Base-by-base conservation (phyloP, 2,888 invertebrate genomes). In the Hesperia comma region DNA sequence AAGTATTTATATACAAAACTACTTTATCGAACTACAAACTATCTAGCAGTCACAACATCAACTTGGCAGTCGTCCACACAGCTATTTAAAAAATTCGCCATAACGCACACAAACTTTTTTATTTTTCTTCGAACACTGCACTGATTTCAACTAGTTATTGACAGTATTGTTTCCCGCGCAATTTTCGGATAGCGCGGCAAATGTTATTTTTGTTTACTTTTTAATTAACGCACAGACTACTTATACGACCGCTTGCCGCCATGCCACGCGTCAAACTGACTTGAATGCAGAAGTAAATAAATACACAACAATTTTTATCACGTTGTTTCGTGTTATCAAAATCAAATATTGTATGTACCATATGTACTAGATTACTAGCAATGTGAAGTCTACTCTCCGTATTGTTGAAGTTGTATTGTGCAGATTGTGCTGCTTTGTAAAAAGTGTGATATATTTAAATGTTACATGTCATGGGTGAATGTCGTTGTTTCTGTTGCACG, bases 31-130 rank as follows among this genome's bases (percentile, higher is more conserved):
- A 37, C 26, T 26, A 26, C 26, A 51, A 53, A 49, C 60, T 63
- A 62, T 69, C 69, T 49, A 61, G 61, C 61, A 62, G 68, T 68
- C 69, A 63, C 64, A 19, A 61, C 68, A 69, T 68, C 62, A 63
- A 43, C 15, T 61, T 69, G 69, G 71, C 69, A 66, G 46, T 49
- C n/a, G 8, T 61, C 68, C 63, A 66, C 67, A 41, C 32, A 64
- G 26, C n/a, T 55, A 62, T 67, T 33, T 21, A 63, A 61, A 43
- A 53, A 32, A 49, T 15, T 8, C 49, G 49, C 49, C 12, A 49
- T 49, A 49, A 12, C 10, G 10, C 49, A 49, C 49, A 32, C 32
- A 53, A 32, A n/a, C 32, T 32, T n/a, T 53, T 49, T 49, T 49
- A 12, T 10, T 37, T 37, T 37, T 49, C 4, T 49, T 19, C 37